Percentiles rank a stretch among this genome's conserved stretches.
Conservation (phyloP, 1,140 invertebrate genomes). For the Orius laevigatus region DNA sequence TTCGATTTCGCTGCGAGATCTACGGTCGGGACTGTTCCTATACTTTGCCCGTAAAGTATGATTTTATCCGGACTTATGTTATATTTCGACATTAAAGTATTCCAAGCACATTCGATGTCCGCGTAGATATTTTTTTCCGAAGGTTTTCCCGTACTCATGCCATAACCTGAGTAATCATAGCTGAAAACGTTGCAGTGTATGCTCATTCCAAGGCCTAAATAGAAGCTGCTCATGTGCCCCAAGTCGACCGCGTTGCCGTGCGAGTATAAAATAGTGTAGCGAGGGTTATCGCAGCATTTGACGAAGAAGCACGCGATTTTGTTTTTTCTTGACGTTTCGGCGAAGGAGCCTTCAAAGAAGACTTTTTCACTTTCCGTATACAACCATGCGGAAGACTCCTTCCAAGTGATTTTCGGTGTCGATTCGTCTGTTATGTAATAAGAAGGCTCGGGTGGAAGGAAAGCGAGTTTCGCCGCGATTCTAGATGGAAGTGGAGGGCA, state of each 20-base stretch:
- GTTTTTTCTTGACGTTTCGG: slow-evolving; percentile 37
- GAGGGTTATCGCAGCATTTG: slow-evolving; percentile 34
- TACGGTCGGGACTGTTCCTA: slow-evolving; percentile 51
- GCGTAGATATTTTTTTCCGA: slow-evolving; percentile 61
- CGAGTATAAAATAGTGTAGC: slow-evolving; percentile 54
- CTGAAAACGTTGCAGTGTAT: slow-evolving; percentile 60
- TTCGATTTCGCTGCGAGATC: slow-evolving; percentile 45
- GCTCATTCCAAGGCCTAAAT: slow-evolving; percentile 44
- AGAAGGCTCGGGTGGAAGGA: slow-evolving; percentile 54
- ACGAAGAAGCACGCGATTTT: slow-evolving; percentile 53
- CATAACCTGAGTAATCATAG: slow-evolving; percentile 59
- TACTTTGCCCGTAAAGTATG: slow-evolving; percentile 56
- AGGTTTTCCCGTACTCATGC: slow-evolving; percentile 42
- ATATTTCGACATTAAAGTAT: slow-evolving; percentile 39
- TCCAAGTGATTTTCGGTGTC: slow-evolving; percentile 10
- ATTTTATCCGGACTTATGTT: slow-evolving; percentile 46
- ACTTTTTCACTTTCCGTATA: slow-evolving; percentile 6
- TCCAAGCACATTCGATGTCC: slow-evolving; percentile 53
- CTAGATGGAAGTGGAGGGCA: slow-evolving; percentile 58
- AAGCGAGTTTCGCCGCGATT: slow-evolving; percentile 58
- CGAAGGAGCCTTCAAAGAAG: slow-evolving; percentile 35
- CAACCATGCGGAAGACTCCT: slow-evolving; percentile 23
- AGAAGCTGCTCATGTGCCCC: slow-evolving; percentile 53
- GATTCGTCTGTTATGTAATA: slow-evolving; percentile 33
- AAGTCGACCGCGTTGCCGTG: slow-evolving; percentile 54